A percentile compares a stretch with the other conserved stretches of the same genome.
Evolutionary conservation across 2,113 vertebrate species (phyloP).

Genomic region (Harpagus bidentatus): DNA sequence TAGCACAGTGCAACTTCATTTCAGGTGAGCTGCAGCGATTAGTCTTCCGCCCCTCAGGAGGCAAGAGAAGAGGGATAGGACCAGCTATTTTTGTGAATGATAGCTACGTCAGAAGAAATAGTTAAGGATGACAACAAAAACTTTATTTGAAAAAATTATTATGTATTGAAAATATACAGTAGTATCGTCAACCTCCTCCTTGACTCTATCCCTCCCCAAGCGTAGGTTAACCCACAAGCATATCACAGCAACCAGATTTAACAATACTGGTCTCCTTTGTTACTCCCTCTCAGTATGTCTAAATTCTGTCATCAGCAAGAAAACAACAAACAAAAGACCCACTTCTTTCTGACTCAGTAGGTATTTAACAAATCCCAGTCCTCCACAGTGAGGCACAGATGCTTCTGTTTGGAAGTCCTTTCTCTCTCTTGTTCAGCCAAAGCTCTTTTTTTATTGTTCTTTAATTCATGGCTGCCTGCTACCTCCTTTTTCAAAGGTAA

Average conservation of each 20-base stretch:
- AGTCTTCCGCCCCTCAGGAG: not conserved
- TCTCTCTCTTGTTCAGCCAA: slow-evolving; percentile 59
- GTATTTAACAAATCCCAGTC: slow-evolving; percentile 89
- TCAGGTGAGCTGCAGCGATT: not conserved
- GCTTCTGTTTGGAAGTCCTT: slow-evolving; percentile 73
- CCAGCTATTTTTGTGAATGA: not conserved
- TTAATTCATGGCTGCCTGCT: slow-evolving; percentile 25
- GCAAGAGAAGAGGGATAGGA: not conserved
- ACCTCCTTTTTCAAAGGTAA: slow-evolving; percentile 27
- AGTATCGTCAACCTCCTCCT: slow-evolving; percentile 43
- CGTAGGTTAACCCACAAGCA: slow-evolving; percentile 43
- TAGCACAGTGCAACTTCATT: not conserved
- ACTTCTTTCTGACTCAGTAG: slow-evolving; percentile 76
- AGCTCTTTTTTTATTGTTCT: slow-evolving; percentile 75
- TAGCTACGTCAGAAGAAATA: not conserved
- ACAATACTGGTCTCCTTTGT: slow-evolving; percentile 18
- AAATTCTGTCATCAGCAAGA: slow-evolving; percentile 45
- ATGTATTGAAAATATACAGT: slow-evolving; percentile 78
- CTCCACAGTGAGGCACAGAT: slow-evolving; percentile 74
- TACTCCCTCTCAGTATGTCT: not conserved
- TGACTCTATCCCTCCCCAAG: not conserved
- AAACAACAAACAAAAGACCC: slow-evolving; percentile 37
- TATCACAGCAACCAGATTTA: slow-evolving; percentile 50
- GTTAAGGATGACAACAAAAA: slow-evolving; percentile 64
- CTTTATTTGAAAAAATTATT: slow-evolving; percentile 78